phyloP scores from a whole-genome alignment of 2,797 vertebrate species.

The Petrocephalus schoutedeni region DNA sequence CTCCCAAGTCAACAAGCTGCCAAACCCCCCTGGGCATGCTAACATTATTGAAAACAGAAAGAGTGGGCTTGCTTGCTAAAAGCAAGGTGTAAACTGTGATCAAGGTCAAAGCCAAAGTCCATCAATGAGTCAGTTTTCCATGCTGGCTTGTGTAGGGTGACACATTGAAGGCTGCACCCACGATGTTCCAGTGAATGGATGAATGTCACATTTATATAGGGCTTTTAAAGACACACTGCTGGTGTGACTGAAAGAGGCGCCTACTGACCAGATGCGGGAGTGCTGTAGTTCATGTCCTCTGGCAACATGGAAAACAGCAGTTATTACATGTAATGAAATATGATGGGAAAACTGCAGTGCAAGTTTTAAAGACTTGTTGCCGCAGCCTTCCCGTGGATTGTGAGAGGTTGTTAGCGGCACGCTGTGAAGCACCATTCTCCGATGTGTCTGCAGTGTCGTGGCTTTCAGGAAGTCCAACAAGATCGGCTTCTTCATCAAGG shows the following conservation, averaged over 20 bases:
- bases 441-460: constrained; percentile 68
- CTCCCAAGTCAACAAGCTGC: background rate
- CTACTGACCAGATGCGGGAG: too few species aligned
- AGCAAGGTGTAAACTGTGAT: background rate
- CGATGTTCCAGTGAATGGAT: background rate
- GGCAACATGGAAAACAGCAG: background rate
- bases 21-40: background rate
- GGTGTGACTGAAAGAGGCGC: background rate
- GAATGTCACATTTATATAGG: too few species aligned
- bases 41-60: background rate
- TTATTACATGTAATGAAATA: background rate
- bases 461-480: constrained; percentile 98
- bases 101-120: background rate
- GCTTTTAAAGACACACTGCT: too few species aligned
- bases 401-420: background rate
- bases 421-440: background rate
- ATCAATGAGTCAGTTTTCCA: background rate
- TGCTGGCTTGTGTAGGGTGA: background rate
- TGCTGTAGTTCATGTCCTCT: too few species aligned
- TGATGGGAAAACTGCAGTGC: background rate
- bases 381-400: background rate
- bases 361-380: background rate
- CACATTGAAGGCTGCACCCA: background rate
- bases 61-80: background rate
- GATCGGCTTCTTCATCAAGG: constrained; percentile 96